Conservation (phyloP, 2,888 invertebrate species). For the Theodoxus fluviatilis region DNA sequence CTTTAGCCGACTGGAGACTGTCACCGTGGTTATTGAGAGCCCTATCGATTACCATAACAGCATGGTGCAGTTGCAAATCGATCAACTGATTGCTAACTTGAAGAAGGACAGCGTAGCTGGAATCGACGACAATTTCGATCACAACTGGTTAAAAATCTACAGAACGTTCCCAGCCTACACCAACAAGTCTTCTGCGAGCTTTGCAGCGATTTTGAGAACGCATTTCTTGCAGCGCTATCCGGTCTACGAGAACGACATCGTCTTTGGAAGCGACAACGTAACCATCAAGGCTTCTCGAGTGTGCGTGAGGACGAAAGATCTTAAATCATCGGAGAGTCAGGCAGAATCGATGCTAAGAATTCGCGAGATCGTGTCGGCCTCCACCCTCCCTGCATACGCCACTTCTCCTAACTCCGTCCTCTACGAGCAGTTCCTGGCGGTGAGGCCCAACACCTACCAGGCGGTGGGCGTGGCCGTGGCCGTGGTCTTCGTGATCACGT, state of each 20-base stretch:
- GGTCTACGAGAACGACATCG: slow-evolving; percentile 40
- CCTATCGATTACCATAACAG: too few relatives aligned
- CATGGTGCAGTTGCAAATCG: too few relatives aligned
- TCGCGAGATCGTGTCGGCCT: slow-evolving; percentile 40
- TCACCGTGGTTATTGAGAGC: too few relatives aligned
- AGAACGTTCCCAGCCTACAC: background rate
- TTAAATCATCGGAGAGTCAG: slow-evolving; percentile 75
- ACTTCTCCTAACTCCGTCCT: slow-evolving; percentile 45
- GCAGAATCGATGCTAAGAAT: slow-evolving; percentile 44
- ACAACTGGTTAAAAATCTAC: background rate
- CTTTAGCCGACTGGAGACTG: too few relatives aligned
- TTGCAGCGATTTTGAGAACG: slow-evolving; percentile 18
- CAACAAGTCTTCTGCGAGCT: slow-evolving; percentile 18
- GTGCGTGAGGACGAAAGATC: slow-evolving; percentile 86
- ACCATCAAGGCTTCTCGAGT: slow-evolving; percentile 83
- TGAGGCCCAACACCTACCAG: slow-evolving; percentile 48
- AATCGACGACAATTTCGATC: background rate
- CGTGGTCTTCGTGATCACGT: slow-evolving; percentile 48
- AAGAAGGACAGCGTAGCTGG: background rate
- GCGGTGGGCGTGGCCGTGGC: slow-evolving; percentile 49
- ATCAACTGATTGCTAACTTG: too few relatives aligned
- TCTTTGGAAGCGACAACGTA: slow-evolving; percentile 43
- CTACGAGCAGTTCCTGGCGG: slow-evolving; percentile 52
- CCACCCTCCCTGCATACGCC: slow-evolving; percentile 39
- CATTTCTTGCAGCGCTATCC: slow-evolving; percentile 25